Evolutionary conservation across 2,113 vertebrate species (phyloP).

Genomic region (human): GRCh38 chr1:5930001-5930500

Average conservation of each 20-base stretch:
- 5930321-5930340: background rate
- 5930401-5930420: background rate
- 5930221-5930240: background rate
- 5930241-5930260: background rate
- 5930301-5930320: background rate
- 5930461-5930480: background rate
- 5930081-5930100: background rate
- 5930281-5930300: background rate
- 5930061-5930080: no score
- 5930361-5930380: background rate
- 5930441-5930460: no score
- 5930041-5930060: background rate
- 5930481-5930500: background rate
- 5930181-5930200: background rate
- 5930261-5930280: background rate
- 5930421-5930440: background rate
- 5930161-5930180: background rate
- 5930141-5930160: background rate
- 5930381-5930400: background rate
- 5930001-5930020: background rate
- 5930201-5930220: background rate
- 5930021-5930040: background rate
- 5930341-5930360: background rate
- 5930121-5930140: background rate
- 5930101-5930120: background rate